Evolutionary conservation across 2,113 vertebrate genomes (phyloP).

Genomic region (Corynorhinus townsendii): DNA sequence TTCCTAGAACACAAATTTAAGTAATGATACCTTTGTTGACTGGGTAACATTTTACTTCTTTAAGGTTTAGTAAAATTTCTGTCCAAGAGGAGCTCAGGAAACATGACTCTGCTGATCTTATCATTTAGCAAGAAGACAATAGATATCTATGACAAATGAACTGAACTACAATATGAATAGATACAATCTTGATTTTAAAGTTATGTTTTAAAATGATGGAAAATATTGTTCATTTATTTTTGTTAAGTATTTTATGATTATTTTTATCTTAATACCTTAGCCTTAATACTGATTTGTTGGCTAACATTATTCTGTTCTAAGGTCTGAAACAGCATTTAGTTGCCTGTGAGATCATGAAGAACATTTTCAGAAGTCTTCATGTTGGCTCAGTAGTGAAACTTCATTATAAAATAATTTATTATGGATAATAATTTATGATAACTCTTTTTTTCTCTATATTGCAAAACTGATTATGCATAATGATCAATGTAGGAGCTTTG

Average conservation of each 20-base stretch:
- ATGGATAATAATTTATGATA: neutral
- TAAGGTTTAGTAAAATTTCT: slow-evolving; percentile 12
- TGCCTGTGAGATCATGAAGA: slow-evolving; percentile 10
- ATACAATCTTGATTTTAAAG: slow-evolving; percentile 23
- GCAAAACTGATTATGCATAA: neutral
- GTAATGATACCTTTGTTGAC: neutral
- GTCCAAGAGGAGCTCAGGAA: slow-evolving; percentile 12
- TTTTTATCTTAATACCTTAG: slow-evolving; percentile 1
- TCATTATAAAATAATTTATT: slow-evolving; percentile 29
- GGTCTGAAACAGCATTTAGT: slow-evolving; percentile 9
- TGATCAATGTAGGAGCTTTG: neutral
- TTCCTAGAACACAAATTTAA: neutral
- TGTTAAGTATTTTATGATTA: neutral
- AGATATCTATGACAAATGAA: neutral
- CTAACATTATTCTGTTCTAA: neutral
- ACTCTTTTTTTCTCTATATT: neutral
- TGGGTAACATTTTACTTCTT: neutral
- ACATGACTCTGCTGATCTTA: slow-evolving; percentile 38
- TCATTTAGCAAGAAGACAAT: slow-evolving; percentile 19
- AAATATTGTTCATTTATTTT: slow-evolving; percentile 40
- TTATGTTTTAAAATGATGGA: slow-evolving; percentile 42
- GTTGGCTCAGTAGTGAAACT: slow-evolving; percentile 3
- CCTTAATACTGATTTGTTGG: slow-evolving; percentile 21
- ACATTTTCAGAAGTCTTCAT: neutral
- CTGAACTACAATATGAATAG: neutral